phyloP scores from a whole-genome alignment of 2,888 invertebrate species.

The Rotaria sp. region DNA sequence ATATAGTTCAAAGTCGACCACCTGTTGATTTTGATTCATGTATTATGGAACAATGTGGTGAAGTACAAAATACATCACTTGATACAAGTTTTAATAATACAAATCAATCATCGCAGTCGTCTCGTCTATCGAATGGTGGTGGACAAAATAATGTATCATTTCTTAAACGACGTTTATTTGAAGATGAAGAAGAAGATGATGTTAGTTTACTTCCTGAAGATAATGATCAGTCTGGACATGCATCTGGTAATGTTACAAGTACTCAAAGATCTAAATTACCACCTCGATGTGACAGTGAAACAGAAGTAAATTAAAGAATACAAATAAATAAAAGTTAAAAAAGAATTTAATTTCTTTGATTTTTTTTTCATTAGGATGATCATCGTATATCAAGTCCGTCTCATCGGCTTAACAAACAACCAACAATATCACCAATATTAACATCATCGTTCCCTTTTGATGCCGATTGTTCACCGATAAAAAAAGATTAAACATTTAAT shows the following conservation, averaged over 20 bases:
- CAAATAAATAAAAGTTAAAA: neutral
- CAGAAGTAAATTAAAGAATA: neutral
- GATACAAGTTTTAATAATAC: neutral
- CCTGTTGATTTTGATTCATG: conserved; percentile 12
- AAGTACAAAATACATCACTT: neutral
- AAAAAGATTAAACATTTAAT: neutral
- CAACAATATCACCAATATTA: neutral
- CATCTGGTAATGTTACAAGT: neutral
- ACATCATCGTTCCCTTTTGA: neutral
- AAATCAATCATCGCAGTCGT: no score
- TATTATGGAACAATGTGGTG: neutral
- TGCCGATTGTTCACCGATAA: conserved; percentile 15
- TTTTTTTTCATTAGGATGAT: neutral
- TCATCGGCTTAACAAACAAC: neutral
- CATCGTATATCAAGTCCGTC: neutral
- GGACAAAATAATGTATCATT: neutral
- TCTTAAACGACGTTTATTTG: conserved; percentile 15
- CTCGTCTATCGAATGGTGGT: neutral
- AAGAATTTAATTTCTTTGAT: neutral
- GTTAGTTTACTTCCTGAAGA: neutral
- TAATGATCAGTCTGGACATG: neutral
- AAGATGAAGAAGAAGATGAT: neutral
- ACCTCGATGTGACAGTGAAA: neutral
- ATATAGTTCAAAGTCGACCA: neutral
- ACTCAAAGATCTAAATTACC: neutral